Evolutionary conservation across 30 jellyfish, hydroid and myxozoan genomes (phyloP).

Genomic region (Chrysaora quinquecirrha): DNA sequence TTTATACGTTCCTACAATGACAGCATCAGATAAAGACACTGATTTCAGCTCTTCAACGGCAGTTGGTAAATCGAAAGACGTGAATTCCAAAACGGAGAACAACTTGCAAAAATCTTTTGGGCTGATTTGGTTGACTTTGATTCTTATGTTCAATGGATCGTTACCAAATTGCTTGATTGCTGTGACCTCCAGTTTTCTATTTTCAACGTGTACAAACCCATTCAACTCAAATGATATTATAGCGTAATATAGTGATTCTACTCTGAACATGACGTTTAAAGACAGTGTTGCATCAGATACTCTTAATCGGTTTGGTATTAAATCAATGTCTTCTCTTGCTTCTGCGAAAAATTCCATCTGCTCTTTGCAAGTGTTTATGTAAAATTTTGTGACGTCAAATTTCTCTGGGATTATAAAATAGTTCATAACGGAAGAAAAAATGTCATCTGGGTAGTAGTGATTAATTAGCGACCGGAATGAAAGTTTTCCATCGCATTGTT

Average conservation of each 20-base stretch:
- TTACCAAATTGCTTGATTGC: slow-evolving; percentile 64
- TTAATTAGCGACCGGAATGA: slow-evolving; percentile 67
- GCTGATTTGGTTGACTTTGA: slow-evolving; percentile 53
- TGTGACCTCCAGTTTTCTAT: slow-evolving; percentile 31
- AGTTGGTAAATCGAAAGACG: slow-evolving; percentile 69
- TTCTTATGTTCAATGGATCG: slow-evolving; percentile 48
- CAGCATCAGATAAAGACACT: slow-evolving; percentile 48
- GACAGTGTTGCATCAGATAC: slow-evolving; percentile 55
- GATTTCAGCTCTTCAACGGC: slow-evolving; percentile 71
- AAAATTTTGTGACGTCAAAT: slow-evolving; percentile 64
- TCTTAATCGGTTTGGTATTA: slow-evolving; percentile 84
- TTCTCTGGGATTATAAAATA: slow-evolving; percentile 73
- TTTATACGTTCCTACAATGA: slow-evolving; percentile 70
- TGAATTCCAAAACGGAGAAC: slow-evolving; percentile 68
- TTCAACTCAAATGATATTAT: slow-evolving; percentile 56
- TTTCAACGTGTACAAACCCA: slow-evolving; percentile 61
- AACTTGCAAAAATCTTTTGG: slow-evolving; percentile 70
- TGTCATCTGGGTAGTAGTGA: slow-evolving; percentile 74
- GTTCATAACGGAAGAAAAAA: slow-evolving; percentile 43
- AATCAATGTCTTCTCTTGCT: slow-evolving; percentile 82
- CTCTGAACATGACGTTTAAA: slow-evolving; percentile 52
- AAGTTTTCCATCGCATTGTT: slow-evolving; percentile 68
- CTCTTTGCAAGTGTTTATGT: slow-evolving; percentile 77
- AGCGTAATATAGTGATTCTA: slow-evolving; percentile 43
- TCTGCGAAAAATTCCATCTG: slow-evolving; percentile 55